phyloP scores from a whole-genome alignment of 2,888 invertebrate genomes.

The Epicampocera succincta region DNA sequence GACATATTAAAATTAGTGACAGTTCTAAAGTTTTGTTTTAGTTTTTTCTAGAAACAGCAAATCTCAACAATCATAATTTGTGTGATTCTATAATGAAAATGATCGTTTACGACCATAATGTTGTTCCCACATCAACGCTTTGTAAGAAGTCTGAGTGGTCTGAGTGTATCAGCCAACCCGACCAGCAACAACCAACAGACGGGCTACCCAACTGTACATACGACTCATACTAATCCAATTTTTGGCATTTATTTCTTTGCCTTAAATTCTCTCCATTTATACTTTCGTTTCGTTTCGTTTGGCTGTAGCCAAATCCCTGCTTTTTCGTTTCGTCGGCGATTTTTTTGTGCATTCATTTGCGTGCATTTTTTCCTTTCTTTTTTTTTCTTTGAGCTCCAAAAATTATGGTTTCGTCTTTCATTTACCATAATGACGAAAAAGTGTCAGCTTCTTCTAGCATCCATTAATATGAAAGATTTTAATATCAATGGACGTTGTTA shows the following conservation, averaged over 20 bases:
- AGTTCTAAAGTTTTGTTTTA: too few relatives aligned
- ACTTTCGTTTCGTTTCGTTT: conserved; percentile 55
- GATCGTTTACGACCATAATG: too few relatives aligned
- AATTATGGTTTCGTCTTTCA: conserved; percentile 72
- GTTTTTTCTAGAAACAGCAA: too few relatives aligned
- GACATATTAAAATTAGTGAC: too few relatives aligned
- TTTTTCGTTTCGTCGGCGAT: conserved; percentile 7
- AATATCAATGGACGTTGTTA: conserved; percentile 71
- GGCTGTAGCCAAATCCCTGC: conserved; percentile 35
- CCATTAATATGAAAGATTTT: conserved; percentile 70
- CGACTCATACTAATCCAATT: conserved; percentile 55
- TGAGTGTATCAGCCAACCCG: background rate
- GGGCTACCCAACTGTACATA: conserved; percentile 48
- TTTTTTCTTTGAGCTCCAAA: too few relatives aligned
- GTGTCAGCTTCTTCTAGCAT: conserved; percentile 78
- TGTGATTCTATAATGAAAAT: too few relatives aligned
- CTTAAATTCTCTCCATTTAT: conserved; percentile 45
- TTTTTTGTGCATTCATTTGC: conserved; percentile 66
- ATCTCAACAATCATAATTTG: too few relatives aligned
- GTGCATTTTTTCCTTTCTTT: conserved; percentile 34
- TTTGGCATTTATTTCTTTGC: conserved; percentile 25
- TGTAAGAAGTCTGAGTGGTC: too few relatives aligned
- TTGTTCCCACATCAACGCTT: background rate
- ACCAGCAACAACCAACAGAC: background rate
- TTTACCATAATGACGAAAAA: conserved; percentile 79